These are phyloP conservation scores for Apodemia zela DNA, from an alignment of 2,888 invertebrate genomes.

Conservation along the genomic window DNA sequence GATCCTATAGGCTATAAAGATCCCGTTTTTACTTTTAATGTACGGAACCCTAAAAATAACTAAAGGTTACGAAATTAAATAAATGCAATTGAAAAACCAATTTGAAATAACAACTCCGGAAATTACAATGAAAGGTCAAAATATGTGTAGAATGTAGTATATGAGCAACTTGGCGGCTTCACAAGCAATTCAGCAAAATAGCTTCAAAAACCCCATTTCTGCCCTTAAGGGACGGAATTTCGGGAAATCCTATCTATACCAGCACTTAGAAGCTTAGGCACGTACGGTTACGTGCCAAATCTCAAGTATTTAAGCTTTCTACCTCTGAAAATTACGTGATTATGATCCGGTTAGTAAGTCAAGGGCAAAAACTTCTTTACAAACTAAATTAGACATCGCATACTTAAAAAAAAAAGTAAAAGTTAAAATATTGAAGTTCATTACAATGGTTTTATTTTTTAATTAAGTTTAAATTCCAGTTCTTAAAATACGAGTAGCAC, in stretches of 20 bases:
- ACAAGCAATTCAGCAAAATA: slow-evolving; percentile 3
- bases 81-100: too few species aligned
- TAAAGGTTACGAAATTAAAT: too few species aligned
- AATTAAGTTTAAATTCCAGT: too few species aligned
- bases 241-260: slow-evolving; percentile 9
- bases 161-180: neutral
- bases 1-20: too few species aligned
- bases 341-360: neutral
- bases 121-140: neutral
- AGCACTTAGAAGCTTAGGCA: slow-evolving; percentile 13
- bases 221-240: slow-evolving; percentile 9
- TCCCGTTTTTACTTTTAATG: too few species aligned
- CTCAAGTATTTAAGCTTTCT: slow-evolving; percentile 13
- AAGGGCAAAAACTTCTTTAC: neutral
- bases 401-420: too few species aligned
- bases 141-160: neutral
- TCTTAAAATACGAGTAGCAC: too few species aligned
- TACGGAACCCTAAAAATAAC: too few species aligned
- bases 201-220: slow-evolving; percentile 2
- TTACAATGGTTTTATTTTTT: too few species aligned
- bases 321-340: slow-evolving; percentile 6
- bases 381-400: neutral
- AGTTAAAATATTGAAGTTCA: too few species aligned
- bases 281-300: slow-evolving; percentile 13
- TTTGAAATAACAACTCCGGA: neutral